phyloP scores from a whole-genome alignment of 2,888 invertebrate genomes.

The Fragum fragum region DNA sequence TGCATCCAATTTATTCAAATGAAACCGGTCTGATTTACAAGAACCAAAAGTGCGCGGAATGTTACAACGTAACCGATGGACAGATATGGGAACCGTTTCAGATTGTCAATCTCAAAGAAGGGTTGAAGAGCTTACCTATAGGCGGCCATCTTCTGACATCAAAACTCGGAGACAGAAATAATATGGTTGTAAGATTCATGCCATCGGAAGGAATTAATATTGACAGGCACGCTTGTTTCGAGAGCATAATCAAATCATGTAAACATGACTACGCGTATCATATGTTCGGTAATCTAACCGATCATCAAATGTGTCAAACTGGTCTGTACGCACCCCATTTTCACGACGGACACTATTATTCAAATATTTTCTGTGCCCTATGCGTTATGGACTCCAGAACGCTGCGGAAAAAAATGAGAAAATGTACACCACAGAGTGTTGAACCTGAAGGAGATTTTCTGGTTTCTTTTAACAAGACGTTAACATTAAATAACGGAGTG shows the following conservation, averaged over 20 bases:
- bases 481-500: neutral
- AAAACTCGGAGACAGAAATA: neutral
- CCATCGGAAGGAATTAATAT: neutral
- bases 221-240: neutral
- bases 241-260: neutral
- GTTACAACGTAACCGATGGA: constrained; percentile 11
- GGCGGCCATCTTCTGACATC: neutral
- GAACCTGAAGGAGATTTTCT: neutral
- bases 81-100: neutral
- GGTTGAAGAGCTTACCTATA: neutral
- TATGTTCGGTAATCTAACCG: constrained; percentile 1
- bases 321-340: neutral
- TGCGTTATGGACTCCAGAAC: neutral
- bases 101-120: neutral
- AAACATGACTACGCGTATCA: neutral
- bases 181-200: neutral
- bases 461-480: neutral
- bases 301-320: neutral
- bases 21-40: constrained; percentile 10
- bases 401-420: neutral
- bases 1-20: constrained; percentile 4
- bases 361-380: constrained; percentile 7
- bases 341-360: constrained; percentile 5
- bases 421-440: neutral
- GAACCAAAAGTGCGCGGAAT: constrained; percentile 7